Evolutionary conservation across 2,888 invertebrate species (phyloP).

Genomic region (Acronicta psi): DNA sequence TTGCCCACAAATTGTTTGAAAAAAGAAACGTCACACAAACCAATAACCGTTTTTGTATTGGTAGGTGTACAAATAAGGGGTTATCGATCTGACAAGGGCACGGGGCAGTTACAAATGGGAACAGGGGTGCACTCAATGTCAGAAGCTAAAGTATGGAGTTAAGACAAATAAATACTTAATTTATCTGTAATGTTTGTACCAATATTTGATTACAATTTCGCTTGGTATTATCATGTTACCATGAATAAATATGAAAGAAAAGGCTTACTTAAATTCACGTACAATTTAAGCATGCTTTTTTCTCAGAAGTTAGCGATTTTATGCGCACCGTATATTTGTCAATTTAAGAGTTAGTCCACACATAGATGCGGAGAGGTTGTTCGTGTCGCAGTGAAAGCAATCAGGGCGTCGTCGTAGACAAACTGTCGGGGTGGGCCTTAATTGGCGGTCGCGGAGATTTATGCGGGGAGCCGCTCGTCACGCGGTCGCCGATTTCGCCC

Average conservation of each 20-base stretch:
- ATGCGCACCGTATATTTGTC: constrained; percentile 55
- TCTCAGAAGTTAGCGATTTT: constrained; percentile 42
- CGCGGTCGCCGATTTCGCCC: constrained; percentile 72
- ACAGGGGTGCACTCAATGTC: constrained; percentile 48
- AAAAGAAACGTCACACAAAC: constrained; percentile 39
- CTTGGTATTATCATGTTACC: no score
- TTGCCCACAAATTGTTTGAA: constrained; percentile 23
- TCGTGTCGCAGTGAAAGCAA: constrained; percentile 83
- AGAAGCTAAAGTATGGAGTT: constrained; percentile 43
- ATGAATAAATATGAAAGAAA: no score
- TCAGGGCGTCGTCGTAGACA: constrained; percentile 88
- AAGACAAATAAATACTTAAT: constrained; percentile 42
- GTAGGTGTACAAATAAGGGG: constrained; percentile 51
- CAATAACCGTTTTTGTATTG: constrained; percentile 44
- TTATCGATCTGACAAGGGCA: constrained; percentile 61
- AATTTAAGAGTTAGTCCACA: constrained; percentile 49
- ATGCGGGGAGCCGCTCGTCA: constrained; percentile 85
- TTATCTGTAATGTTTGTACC: neutral
- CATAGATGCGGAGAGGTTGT: constrained; percentile 55
- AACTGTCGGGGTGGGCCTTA: constrained; percentile 87
- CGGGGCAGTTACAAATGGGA: constrained; percentile 36
- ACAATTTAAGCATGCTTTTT: constrained; percentile 6
- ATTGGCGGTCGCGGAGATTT: constrained; percentile 89
- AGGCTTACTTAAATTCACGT: no score
- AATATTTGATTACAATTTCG: no score